A percentile compares a stretch with the other conserved stretches of the same genome.
These are phyloP conservation scores for Ceryle rudis DNA, from an alignment of 2,797 vertebrate species.

Conservation along the genomic window DNA sequence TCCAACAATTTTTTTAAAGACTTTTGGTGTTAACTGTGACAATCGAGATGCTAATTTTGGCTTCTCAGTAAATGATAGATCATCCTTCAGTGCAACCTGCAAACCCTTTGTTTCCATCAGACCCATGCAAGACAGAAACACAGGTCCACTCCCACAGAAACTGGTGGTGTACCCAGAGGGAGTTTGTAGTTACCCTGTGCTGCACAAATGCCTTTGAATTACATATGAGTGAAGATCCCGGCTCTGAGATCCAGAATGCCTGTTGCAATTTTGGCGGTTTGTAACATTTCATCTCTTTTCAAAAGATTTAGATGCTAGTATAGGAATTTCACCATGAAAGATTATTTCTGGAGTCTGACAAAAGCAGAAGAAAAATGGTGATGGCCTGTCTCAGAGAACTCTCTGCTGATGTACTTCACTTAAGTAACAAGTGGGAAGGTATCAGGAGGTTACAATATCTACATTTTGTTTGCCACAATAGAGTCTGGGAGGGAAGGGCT, in stretches of 20 bases:
- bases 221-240: neutral
- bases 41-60: neutral
- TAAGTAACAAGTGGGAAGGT: neutral
- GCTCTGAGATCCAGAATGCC: neutral
- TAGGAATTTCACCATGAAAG: neutral
- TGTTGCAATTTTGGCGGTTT: neutral
- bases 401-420: neutral
- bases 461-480: neutral
- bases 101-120: neutral
- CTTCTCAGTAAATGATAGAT: neutral
- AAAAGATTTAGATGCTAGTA: neutral
- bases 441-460: accelerated
- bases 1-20: neutral
- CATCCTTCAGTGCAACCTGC: neutral
- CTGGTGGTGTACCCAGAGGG: neutral
- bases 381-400: neutral
- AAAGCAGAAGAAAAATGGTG: neutral
- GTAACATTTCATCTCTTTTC: neutral
- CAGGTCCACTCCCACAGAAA: neutral
- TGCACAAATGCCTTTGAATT: neutral
- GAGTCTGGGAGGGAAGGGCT: neutral
- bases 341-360: neutral
- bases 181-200: neutral
- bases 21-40: neutral
- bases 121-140: neutral